Evolutionary conservation across 1,140 invertebrate genomes (phyloP), one percentile per base, ranked within the genome.

Genomic region (Drosophila saltans): DNA sequence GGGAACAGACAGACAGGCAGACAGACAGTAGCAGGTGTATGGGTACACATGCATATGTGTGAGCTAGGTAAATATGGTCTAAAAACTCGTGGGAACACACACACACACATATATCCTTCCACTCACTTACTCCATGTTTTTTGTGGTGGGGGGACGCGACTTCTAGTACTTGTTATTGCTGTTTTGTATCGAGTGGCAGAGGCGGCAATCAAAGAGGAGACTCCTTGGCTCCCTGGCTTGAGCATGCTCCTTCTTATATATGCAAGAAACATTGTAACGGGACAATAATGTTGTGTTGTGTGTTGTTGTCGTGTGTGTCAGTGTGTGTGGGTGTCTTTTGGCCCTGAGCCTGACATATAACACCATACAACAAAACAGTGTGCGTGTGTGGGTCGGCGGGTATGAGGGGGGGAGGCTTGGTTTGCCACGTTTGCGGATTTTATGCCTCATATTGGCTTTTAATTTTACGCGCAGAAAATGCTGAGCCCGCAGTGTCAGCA

Each of bases 401-500:
- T 16, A n/a, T 48, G 39, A 30, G 43, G 58, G 39, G 62, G 57
- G 72, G 66, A 40, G 65, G 56, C 63, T 69, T 43, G 69, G 74
- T 39, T 59, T 81, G 72, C 82, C 69, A 73, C 79, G 83, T 86
- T 82, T 72, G 75, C 83, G 67, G 72, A 88, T 88, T 88, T 82
- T 76, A 76, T 82, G 69, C 69, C 82, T 66, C 82, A 86, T 86
- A 86, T 82, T 86, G 83, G 82, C 82, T 85, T 85, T 85, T 85
- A 85, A 85, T 85, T 85, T 85, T 63, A 85, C 69, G 75, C 79
- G 75, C 66, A 76, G 21, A 52, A 52, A 77, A 67, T 77, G 75
- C 75, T 77, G 75, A 77, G 73, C 67, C 74, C 57, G 75, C 82
- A 73, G 82, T 78, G 81, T 85, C 81, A 85, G 81, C 81, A 79